Conservation (phyloP, 2,113 vertebrate species). For the Syngnathus typhle region DNA sequence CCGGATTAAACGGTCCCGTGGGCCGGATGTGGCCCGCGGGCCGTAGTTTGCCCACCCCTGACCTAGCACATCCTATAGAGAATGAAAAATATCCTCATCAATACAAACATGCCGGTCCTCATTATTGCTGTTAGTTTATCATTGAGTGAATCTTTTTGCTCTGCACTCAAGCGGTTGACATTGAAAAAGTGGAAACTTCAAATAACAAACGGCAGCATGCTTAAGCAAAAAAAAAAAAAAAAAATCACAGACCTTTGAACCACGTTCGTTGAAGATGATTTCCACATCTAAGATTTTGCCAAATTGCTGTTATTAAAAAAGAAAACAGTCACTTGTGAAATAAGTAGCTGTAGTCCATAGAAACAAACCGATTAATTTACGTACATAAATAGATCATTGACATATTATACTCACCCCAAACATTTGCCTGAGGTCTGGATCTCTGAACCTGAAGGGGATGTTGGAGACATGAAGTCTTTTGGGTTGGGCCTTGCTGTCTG, state of each 20-base stretch:
- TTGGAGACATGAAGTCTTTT: conserved; percentile 97
- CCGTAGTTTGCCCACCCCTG: too few relatives aligned
- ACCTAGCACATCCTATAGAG: neutral
- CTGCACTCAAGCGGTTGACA: conserved; percentile 2
- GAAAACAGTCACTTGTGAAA: neutral
- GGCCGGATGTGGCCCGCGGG: too few relatives aligned
- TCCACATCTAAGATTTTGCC: conserved; percentile 58
- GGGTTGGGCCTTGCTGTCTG: conserved; percentile 92
- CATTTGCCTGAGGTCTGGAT: conserved; percentile 97
- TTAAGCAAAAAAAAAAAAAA: neutral
- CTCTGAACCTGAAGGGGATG: conserved; percentile 96
- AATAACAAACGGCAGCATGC: neutral
- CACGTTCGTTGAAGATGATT: conserved; percentile 59
- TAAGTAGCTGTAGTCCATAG: neutral
- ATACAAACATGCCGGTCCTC: conserved; percentile 11
- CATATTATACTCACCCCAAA: conserved; percentile 77
- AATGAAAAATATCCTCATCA: conserved; percentile 15
- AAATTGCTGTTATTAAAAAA: conserved; percentile 42
- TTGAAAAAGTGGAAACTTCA: neutral
- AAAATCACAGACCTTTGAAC: conserved; percentile 41
- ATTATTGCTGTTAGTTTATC: neutral
- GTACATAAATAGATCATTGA: neutral
- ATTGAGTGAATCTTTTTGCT: neutral
- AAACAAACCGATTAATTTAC: neutral
- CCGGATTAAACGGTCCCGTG: too few relatives aligned